Evolutionary conservation across 2,888 invertebrate species (phyloP), one percentile per base, ranked within the genome.

Genomic region (Odontocolon sp.): DNA sequence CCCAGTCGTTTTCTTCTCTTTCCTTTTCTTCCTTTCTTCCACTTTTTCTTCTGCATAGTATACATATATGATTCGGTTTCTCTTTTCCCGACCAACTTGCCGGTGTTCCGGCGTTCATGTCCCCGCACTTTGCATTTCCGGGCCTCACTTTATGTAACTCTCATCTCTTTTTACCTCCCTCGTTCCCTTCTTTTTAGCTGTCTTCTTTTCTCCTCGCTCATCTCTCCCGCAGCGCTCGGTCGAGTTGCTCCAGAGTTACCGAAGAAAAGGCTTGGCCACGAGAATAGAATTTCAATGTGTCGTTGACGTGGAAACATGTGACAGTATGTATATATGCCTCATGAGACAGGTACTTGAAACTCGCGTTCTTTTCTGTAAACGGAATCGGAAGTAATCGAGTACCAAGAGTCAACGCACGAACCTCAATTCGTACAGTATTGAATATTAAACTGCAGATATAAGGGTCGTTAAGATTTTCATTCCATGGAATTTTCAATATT

Each of bases 261-360:
- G 63, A 72, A 71, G 79, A 74, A 71, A 72, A 68, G 63, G 77
- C 72, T 66, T 36, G 59, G 31, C 66, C 71, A 77, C 81, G 72
- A 69, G 80, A 80, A 81, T 80, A 77, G 81, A 81, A 81, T 81
- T 81, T 78, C 74, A 81, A 81, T 81, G 78, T 66, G 59, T 66
- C 33, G 33, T 33, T 47, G 45, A 45, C 31, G 61, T 45, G 18
- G 31, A 61, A 61, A 42, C 59, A 14, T 8, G 50, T 59, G 26
- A 26, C 54, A 28, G 38, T 45, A 26, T 3, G 23, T 23, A 6
- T 57, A 38, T 11, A 42, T 33, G 18, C 9, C 5, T 23, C n/a
- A 21, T 42, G 42, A 31, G n/a, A 9, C 26, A 26, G 38, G 38
- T 33, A 33, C 18, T 33, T 21, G 54, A 54, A 33, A 54, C 54